Conservation (phyloP, 1,140 invertebrate species). For the Eupristina koningsbergeri region DNA sequence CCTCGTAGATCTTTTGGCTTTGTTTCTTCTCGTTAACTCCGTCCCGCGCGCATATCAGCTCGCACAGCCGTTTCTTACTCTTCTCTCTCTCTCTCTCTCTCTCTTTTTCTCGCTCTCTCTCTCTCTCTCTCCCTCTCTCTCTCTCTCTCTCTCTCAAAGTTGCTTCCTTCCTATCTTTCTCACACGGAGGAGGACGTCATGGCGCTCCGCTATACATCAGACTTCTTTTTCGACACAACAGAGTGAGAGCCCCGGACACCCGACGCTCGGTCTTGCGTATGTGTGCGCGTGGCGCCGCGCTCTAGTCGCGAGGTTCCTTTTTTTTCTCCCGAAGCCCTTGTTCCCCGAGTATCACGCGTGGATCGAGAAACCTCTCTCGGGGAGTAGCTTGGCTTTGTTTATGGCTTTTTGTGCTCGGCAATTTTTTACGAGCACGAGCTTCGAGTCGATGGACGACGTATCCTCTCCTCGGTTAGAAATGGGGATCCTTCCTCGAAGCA, state of each 20-base stretch:
- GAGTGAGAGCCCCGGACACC: background rate
- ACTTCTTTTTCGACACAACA: constrained; percentile 30
- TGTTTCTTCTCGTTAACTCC: background rate
- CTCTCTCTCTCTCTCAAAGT: too few relatives aligned
- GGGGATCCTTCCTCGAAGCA: background rate
- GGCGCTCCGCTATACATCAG: constrained; percentile 14
- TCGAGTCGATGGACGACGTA: background rate
- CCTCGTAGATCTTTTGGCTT: constrained; percentile 7
- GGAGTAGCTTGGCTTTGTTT: background rate
- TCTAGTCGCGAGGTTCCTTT: background rate
- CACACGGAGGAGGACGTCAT: constrained; percentile 33
- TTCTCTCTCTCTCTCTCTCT: background rate
- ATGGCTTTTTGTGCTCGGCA: background rate
- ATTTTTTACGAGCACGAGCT: background rate
- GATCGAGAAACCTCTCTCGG: background rate
- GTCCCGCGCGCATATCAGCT: background rate
- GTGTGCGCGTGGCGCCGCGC: constrained; percentile 32
- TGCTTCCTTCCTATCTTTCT: background rate
- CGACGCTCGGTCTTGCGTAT: background rate
- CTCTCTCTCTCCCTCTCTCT: background rate
- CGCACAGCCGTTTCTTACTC: constrained; percentile 7
- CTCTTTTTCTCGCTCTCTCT: background rate
- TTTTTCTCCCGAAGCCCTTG: background rate
- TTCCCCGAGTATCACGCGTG: background rate
- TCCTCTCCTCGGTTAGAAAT: background rate